Conservation (phyloP, 2,113 vertebrate species). For the Morone chrysops region DNA sequence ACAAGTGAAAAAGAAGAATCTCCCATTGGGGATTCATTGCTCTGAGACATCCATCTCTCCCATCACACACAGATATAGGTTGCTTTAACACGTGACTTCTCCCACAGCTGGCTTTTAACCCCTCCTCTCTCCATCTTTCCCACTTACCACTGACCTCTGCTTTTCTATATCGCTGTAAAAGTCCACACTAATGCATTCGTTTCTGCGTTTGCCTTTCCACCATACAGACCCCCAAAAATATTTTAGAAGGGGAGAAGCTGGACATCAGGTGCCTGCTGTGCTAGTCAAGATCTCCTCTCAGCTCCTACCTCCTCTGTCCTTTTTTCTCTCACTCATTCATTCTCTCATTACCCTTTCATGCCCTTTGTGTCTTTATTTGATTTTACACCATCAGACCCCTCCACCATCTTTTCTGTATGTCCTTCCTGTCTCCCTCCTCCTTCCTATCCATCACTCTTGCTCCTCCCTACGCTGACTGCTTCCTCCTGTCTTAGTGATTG, state of each 20-base stretch:
- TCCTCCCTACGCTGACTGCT: constrained; percentile 39
- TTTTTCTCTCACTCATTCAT: constrained; percentile 20
- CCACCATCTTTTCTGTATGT: background rate
- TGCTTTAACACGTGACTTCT: constrained; percentile 7
- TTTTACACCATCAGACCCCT: background rate
- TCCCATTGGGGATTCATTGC: constrained; percentile 15
- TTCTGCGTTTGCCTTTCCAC: background rate
- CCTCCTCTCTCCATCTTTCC: constrained; percentile 9
- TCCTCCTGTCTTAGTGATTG: constrained; percentile 44
- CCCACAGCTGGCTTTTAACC: background rate
- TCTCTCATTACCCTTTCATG: constrained; percentile 27
- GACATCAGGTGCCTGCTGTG: background rate
- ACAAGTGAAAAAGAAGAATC: constrained; percentile 13
- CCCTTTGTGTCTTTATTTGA: constrained; percentile 23
- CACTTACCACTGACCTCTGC: constrained; percentile 36
- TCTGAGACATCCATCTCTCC: constrained; percentile 20
- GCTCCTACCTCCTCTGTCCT: background rate
- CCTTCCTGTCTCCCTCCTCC: constrained; percentile 40
- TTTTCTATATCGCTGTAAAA: background rate
- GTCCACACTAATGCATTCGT: constrained; percentile 8
- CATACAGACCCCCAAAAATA: background rate
- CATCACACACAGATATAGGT: constrained; percentile 8
- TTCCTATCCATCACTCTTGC: constrained; percentile 49
- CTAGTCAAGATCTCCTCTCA: background rate
- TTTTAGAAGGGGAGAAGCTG: background rate